A percentile compares a stretch with the other conserved stretches of the same genome.
These are phyloP conservation scores for Melanotaenia parkinsoni DNA, from an alignment of 2,797 vertebrate genomes.

Conservation along the genomic window DNA sequence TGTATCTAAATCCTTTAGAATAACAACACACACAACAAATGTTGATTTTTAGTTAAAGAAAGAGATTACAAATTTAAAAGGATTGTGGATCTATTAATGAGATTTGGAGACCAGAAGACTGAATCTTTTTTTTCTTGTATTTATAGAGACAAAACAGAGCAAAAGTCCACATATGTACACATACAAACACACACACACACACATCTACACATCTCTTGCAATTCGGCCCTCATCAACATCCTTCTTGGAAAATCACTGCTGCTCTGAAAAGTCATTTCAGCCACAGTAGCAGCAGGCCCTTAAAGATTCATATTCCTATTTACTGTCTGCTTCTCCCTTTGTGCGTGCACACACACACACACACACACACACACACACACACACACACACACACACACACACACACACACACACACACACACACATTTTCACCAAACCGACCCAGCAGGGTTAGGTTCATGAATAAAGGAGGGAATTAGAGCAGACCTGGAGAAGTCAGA, in stretches of 20 bases:
- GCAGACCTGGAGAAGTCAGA: conserved; percentile 74
- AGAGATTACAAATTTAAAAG: conserved; percentile 49
- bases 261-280: conserved; percentile 83
- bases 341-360: conserved; percentile 12
- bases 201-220: conserved; percentile 62
- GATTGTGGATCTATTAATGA: conserved; percentile 39
- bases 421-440: conserved; percentile 37
- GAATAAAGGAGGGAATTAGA: conserved; percentile 83
- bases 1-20: conserved; percentile 14
- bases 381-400: conserved; percentile 2
- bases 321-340: conserved; percentile 74
- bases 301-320: conserved; percentile 85
- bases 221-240: conserved; percentile 80
- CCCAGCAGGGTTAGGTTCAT: conserved; percentile 81
- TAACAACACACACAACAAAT: conserved; percentile 25
- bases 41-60: conserved; percentile 18
- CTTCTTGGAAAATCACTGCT: conserved; percentile 82
- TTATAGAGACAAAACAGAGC: conserved; percentile 61
- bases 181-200: conserved; percentile 13
- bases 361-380: background rate
- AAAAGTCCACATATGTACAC: background rate
- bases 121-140: conserved; percentile 16
- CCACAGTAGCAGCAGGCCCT: conserved; percentile 79
- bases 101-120: conserved; percentile 44
- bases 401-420: conserved; percentile 4